Percentiles rank a stretch among this genome's conserved stretches.
phyloP scores from a whole-genome alignment of 2,113 vertebrate species.

The Bubalus kerabau region DNA sequence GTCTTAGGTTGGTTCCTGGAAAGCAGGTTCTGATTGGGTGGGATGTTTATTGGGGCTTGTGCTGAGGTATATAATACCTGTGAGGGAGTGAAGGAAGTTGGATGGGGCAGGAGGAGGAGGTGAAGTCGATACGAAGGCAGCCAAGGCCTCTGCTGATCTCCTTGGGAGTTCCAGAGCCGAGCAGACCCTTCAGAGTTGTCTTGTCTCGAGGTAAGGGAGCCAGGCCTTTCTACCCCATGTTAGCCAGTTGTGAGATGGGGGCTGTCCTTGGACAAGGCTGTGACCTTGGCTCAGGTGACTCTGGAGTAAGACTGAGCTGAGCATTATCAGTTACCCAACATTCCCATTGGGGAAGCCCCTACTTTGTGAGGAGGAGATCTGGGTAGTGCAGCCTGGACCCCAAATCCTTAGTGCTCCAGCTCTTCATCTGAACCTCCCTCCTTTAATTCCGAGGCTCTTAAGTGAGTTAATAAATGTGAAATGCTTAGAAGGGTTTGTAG shows the following conservation, averaged over 20 bases:
- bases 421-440: background rate
- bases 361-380: background rate
- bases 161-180: background rate
- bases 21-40: background rate
- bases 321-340: background rate
- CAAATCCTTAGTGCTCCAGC: background rate
- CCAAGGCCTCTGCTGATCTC: background rate
- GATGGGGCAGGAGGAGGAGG: background rate
- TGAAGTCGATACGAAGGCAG: rapidly evolving
- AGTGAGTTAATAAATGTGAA: background rate
- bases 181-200: background rate
- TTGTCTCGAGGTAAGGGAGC: background rate
- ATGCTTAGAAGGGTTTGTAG: background rate
- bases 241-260: background rate
- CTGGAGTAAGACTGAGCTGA: background rate
- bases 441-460: background rate
- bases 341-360: too few species aligned
- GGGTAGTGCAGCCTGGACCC: too few species aligned
- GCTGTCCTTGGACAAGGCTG: background rate
- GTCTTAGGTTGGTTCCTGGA: background rate
- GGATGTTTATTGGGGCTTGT: background rate
- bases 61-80: background rate
- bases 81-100: background rate
- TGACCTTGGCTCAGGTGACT: background rate
- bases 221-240: background rate